Evolutionary conservation across 2,797 vertebrate species (phyloP).

Genomic region (Dallia pectoralis): DNA sequence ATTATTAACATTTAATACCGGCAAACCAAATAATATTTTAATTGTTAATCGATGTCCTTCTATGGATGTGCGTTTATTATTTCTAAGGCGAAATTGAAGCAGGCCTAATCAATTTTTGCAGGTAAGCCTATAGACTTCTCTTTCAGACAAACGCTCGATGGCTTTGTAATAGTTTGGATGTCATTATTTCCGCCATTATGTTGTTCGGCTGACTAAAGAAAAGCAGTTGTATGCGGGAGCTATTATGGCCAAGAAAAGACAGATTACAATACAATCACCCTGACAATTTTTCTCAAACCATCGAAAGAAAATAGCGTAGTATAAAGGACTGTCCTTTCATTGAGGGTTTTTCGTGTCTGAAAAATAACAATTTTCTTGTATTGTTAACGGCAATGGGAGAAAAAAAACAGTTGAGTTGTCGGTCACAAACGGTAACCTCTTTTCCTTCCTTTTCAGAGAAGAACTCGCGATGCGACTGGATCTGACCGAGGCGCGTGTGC

Average conservation of each 20-base stretch:
- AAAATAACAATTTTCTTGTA: constrained; percentile 47
- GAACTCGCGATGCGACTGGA: constrained; percentile 98
- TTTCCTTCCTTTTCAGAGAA: constrained; percentile 78
- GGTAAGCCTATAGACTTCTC: constrained; percentile 19
- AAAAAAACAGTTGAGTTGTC: constrained; percentile 62
- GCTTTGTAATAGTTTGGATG: constrained; percentile 74
- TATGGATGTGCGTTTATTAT: constrained; percentile 26
- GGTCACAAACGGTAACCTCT: constrained; percentile 51
- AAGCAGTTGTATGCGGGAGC: constrained; percentile 23
- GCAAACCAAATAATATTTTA: background rate
- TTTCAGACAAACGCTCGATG: constrained; percentile 54
- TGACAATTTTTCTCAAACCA: constrained; percentile 33
- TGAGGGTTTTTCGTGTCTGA: constrained; percentile 35
- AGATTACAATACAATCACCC: constrained; percentile 17
- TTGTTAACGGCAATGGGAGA: constrained; percentile 63
- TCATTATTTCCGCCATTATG: constrained; percentile 78
- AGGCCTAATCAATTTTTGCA: constrained; percentile 24
- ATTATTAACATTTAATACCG: constrained; percentile 3
- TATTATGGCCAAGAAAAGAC: constrained; percentile 31
- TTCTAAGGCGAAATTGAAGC: constrained; percentile 26
- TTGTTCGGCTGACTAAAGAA: constrained; percentile 69
- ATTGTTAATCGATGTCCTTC: constrained; percentile 30
- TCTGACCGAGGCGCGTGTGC: constrained; percentile 94
- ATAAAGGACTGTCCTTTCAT: constrained; percentile 60
- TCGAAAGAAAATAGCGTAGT: constrained; percentile 67